These are phyloP conservation scores for Rhynchotus rufescens DNA, from an alignment of 2,797 vertebrate genomes.

Conservation along the genomic window DNA sequence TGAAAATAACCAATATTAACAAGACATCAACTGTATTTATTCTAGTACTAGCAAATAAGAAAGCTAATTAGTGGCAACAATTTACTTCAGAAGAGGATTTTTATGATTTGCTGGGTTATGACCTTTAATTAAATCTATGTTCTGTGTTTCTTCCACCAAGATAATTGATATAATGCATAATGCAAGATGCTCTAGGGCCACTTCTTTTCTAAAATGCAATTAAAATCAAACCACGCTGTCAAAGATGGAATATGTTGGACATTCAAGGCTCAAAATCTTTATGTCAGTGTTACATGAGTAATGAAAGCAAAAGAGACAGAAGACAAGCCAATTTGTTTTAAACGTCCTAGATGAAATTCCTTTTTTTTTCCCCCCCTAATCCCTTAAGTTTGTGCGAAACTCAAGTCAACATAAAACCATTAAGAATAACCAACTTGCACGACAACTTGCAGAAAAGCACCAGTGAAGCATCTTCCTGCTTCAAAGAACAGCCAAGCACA, in stretches of 20 bases:
- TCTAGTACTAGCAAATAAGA: constrained; percentile 66
- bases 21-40: constrained; percentile 65
- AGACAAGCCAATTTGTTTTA: constrained; percentile 50
- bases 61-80: constrained; percentile 79
- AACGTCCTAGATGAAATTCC: constrained; percentile 18
- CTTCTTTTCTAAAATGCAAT: constrained; percentile 69
- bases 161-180: constrained; percentile 76
- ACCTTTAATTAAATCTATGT: constrained; percentile 81
- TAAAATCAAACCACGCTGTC: constrained; percentile 68
- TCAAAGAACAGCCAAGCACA: background rate
- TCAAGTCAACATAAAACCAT: background rate
- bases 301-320: background rate
- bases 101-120: constrained; percentile 77
- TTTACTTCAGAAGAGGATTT: constrained; percentile 77
- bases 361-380: background rate
- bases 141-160: constrained; percentile 73
- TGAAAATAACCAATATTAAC: constrained; percentile 70
- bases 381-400: background rate
- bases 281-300: constrained; percentile 37
- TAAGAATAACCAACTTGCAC: background rate
- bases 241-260: constrained; percentile 57
- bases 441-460: background rate
- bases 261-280: constrained; percentile 59
- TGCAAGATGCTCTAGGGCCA: constrained; percentile 62
- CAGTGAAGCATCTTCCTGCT: background rate